Base-by-base conservation (phyloP, 2,888 invertebrate genomes). In the Hylaea fasciaria region DNA sequence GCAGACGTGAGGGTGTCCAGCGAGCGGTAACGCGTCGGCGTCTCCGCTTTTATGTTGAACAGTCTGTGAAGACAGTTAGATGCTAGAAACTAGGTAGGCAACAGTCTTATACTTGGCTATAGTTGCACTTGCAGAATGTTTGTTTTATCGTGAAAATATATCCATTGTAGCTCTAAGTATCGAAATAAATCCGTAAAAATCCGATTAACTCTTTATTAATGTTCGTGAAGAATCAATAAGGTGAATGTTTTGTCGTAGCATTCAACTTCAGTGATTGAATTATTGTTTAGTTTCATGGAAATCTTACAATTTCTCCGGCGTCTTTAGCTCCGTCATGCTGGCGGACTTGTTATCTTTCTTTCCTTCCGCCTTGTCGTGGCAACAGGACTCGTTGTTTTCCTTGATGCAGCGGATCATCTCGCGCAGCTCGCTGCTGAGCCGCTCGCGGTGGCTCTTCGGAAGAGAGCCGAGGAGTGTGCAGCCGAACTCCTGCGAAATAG, bases 11-110 rank as follows among this genome's bases (percentile, higher is more conserved):
- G 75, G 0, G 92, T 87, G 68, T 93, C 93, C 50, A 93, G 70
- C 0, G 93, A 93, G 0, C 92, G 86, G 66, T 91, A 92, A 0
- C 89, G 83, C 1, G 87, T 85, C 2, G 92, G 89, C 0, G 91
- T 91, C 10, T 89, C 89, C 0, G 59, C 57, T 73, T 86, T 85
- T n/a, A 80, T 41, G 10, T 72, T 69, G 37, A 66, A 75, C 12
- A 74, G 64, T 29, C 84, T 86, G 67, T 7, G 72, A 71, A 55
- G 28, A 35, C 1, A n/a, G 37, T 10, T n/a, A n/a, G 5, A 22
- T 39, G 1, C 1, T 39, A n/a, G 1, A n/a, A n/a, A n/a, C n/a
- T n/a, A n/a, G n/a, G n/a, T n/a, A n/a, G n/a, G n/a, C 4, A 39
- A 22, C 22, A 22, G 22, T 22, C 22, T 22, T 2, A 22, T 22